These are phyloP conservation scores for Allacma fusca DNA, from an alignment of 2,888 invertebrate species.

Conservation along the genomic window DNA sequence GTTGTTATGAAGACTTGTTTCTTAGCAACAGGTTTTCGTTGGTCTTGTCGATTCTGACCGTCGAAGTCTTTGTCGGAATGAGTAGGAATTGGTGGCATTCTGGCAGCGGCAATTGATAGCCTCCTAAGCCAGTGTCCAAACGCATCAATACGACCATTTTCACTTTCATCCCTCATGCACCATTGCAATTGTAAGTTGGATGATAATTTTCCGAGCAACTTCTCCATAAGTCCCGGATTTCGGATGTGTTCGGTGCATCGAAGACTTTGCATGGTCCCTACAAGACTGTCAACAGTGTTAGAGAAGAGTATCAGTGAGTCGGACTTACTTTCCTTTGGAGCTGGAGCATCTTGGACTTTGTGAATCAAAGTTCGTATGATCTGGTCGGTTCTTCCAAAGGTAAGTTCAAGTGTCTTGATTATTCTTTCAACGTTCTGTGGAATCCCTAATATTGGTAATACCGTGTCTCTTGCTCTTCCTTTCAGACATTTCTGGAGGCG, in stretches of 20 bases:
- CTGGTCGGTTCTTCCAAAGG: conserved; percentile 45
- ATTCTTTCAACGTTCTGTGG: conserved; percentile 38
- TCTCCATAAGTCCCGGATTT: conserved; percentile 46
- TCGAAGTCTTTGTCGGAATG: no score
- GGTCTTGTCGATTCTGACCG: no score
- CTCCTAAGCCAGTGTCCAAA: no score
- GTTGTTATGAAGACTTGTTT: no score
- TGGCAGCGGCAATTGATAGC: no score
- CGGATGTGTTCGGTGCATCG: conserved; percentile 34
- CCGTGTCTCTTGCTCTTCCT: neutral
- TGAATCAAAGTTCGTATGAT: conserved; percentile 44
- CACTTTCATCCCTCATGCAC: neutral
- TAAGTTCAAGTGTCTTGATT: conserved; percentile 35
- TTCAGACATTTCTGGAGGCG: neutral
- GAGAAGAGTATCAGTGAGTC: conserved; percentile 6
- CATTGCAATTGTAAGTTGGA: conserved; percentile 33
- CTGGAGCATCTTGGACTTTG: conserved; percentile 28
- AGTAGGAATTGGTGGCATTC: no score
- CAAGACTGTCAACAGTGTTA: conserved; percentile 21
- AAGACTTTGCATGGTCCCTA: conserved; percentile 28
- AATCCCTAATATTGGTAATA: neutral
- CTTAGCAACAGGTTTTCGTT: no score
- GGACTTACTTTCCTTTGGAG: neutral
- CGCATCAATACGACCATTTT: neutral
- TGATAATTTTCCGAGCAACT: conserved; percentile 48